Evolutionary conservation across 2,113 vertebrate genomes (phyloP), one percentile per base, ranked within the genome.

Genomic region (Saccopteryx leptura): DNA sequence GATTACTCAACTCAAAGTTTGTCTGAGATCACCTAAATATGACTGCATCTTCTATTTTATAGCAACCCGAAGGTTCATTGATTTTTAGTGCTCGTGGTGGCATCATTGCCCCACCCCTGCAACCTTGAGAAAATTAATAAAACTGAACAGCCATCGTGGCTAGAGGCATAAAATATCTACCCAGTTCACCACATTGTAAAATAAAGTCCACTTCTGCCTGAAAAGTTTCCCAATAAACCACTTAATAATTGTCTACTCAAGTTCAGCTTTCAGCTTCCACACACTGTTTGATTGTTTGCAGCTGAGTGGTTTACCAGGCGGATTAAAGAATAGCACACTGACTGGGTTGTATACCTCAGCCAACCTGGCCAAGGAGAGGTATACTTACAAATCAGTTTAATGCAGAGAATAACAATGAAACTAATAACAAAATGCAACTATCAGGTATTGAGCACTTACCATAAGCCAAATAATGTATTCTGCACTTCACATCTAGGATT

Each of bases 101-200:
- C 83, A 91, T 87, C 65, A 78, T 52, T 65, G 9, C 4, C 19
- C 69, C 15, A 82, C 9, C 4, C 10, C 50, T 63, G 7, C 1
- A 83, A 91, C 26, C n/a, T 91, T 74, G n/a, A 91, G 68, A 96
- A 97, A 97, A 90, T 89, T 93, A 91, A 93, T 83, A 74, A 91
- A 91, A 82, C 4, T 13, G 75, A 75, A 96, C 80, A 75, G 13
- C 18, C 12, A 56, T 82, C 81, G 82, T 95, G 60, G 7, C 56
- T 80, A 71, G 9, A 94, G 24, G 13, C 15, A 79, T 87, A 86
- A 75, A 86, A 54, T 81, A 79, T 69, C 58, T 81, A 11, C 12
- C 69, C 39, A 93, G 48, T 63, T 90, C 9, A 23, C 31, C 74
- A 93, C 93, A 90, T 39, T 87, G 19, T 85, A 93, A 93, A 97